Evolutionary conservation across 1,140 invertebrate genomes (phyloP).

Genomic region (Bombus fervidus): DNA sequence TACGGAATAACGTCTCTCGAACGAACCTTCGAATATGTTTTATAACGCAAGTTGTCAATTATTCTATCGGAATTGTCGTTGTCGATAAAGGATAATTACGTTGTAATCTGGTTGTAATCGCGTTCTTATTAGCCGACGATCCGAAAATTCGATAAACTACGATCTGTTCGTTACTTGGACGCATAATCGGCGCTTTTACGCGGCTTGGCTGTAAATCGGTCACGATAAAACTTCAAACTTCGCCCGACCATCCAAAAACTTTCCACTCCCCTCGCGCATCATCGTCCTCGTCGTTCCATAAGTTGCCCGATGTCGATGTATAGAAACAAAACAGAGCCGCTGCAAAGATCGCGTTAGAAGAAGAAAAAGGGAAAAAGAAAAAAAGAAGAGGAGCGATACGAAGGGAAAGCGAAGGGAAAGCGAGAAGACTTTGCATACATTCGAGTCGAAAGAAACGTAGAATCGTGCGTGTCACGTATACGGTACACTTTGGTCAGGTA

Average conservation of each 20-base stretch:
- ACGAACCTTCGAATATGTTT: neutral
- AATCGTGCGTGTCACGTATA: neutral
- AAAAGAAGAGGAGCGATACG: neutral
- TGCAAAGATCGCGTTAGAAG: neutral
- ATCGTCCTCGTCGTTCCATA: neutral
- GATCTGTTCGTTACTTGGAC: neutral
- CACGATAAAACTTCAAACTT: constrained; percentile 40
- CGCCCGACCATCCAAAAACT: constrained; percentile 25
- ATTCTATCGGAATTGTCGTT: neutral
- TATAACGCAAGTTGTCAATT: neutral
- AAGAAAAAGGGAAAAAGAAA: too few species aligned
- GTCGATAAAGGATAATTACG: neutral
- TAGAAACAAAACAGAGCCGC: constrained; percentile 29
- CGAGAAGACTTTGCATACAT: constrained; percentile 27
- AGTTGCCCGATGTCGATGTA: neutral
- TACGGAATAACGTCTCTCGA: neutral
- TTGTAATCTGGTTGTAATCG: neutral
- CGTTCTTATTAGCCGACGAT: neutral
- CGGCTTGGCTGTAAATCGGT: constrained; percentile 22
- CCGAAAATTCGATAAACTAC: neutral
- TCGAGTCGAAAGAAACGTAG: constrained; percentile 16
- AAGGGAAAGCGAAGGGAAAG: too few species aligned
- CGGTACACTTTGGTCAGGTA: constrained; percentile 21
- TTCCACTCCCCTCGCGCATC: constrained; percentile 4
- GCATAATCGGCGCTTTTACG: constrained; percentile 34